Evolutionary conservation across 2,797 vertebrate genomes (phyloP).

Genomic region (Capromys pilorides): DNA sequence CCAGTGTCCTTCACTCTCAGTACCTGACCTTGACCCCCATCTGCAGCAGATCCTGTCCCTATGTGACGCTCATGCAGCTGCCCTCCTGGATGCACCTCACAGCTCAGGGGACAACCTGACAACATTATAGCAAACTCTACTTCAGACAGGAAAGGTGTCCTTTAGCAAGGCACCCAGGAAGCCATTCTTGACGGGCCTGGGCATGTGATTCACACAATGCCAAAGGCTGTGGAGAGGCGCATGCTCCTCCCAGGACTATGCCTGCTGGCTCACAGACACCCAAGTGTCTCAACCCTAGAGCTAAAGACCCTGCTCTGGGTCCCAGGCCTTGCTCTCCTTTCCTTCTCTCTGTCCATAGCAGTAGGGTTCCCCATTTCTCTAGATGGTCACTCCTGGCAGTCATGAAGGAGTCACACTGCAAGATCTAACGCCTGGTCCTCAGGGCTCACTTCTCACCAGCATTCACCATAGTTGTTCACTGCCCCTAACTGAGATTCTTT

Average conservation of each 20-base stretch:
- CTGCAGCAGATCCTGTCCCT: not conserved
- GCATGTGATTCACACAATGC: not conserved
- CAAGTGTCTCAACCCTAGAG: not conserved
- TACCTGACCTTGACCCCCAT: not conserved
- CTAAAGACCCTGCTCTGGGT: not conserved
- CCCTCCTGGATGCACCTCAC: not conserved
- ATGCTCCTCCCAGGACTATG: not conserved
- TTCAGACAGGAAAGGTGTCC: not conserved
- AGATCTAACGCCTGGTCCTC: not conserved
- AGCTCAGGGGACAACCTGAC: not conserved
- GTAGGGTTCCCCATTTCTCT: no score
- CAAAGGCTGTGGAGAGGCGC: not conserved
- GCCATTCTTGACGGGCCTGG: not conserved
- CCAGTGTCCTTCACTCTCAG: not conserved
- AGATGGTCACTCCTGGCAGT: not conserved
- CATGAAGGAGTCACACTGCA: not conserved
- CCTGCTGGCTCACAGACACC: not conserved
- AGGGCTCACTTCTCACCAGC: not conserved
- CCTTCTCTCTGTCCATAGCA: not conserved
- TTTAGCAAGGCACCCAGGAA: not conserved
- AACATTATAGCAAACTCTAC: not conserved
- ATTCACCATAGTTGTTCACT: not conserved
- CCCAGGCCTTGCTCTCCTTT: not conserved
- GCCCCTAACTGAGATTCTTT: not conserved
- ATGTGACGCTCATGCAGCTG: not conserved